These are phyloP conservation scores for Embidobia sp. DNA, from an alignment of 2,888 invertebrate genomes.

Conservation along the genomic window DNA sequence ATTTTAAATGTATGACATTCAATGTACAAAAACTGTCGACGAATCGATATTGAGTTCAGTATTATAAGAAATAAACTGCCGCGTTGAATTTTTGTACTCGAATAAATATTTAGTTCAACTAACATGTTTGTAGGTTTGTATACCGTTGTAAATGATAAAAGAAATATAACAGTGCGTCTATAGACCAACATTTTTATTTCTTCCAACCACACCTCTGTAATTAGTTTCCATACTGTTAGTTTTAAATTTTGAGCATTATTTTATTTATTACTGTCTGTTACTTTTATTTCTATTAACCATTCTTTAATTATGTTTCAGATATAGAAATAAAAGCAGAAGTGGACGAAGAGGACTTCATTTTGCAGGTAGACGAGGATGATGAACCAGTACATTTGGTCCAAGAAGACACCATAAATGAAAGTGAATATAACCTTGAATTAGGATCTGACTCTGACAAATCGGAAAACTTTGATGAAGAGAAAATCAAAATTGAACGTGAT, in stretches of 20 bases:
- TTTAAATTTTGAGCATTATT: no score
- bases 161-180: background rate
- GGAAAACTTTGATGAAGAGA: background rate
- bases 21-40: background rate
- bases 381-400: no score
- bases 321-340: background rate
- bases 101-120: background rate
- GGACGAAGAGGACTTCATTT: background rate
- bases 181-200: no score
- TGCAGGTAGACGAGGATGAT: conserved; percentile 1
- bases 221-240: no score
- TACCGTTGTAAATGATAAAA: background rate
- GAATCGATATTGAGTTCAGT: background rate
- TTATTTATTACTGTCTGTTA: background rate
- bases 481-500: no score
- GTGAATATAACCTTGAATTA: conserved; percentile 12
- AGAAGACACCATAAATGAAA: background rate
- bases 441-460: background rate
- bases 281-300: background rate
- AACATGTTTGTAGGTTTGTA: background rate
- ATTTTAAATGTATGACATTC: no score
- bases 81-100: background rate
- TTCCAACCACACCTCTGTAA: no score
- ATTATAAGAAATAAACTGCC: background rate
- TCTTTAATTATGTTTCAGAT: conserved; percentile 30